phyloP scores from a whole-genome alignment of 1,140 invertebrate genomes.

The Cyclina sinensis region DNA sequence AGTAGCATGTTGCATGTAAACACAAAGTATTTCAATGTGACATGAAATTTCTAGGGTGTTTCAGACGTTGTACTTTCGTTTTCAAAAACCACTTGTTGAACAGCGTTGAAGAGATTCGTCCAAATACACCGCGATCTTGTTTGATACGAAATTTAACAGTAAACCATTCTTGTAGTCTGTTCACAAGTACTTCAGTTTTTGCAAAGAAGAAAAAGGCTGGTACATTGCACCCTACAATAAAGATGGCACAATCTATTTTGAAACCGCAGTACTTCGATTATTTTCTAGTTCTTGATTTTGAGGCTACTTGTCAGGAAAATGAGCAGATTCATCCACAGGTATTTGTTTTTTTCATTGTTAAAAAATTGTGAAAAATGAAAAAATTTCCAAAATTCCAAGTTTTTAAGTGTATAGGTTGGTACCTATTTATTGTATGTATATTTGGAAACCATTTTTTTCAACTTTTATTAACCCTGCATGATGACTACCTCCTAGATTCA shows the following conservation, averaged over 20 bases:
- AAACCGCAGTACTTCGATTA: slow-evolving; percentile 86
- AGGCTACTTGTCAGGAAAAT: slow-evolving; percentile 88
- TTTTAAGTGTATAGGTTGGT: no score
- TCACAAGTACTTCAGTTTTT: background rate
- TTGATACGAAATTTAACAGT: background rate
- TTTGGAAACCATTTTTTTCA: no score
- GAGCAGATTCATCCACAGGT: slow-evolving; percentile 85
- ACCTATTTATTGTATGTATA: no score
- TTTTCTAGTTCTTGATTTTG: slow-evolving; percentile 89
- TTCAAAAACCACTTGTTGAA: background rate
- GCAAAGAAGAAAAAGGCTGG: background rate
- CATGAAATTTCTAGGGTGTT: background rate
- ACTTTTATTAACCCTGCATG: no score
- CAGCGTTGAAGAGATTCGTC: background rate
- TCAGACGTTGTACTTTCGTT: slow-evolving; percentile 8
- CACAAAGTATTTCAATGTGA: background rate
- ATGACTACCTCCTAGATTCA: no score
- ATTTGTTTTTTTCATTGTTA: no score
- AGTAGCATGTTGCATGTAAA: slow-evolving; percentile 57
- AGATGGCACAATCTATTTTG: slow-evolving; percentile 15
- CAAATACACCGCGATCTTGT: background rate
- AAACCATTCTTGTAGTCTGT: background rate
- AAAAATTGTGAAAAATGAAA: no score
- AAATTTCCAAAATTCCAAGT: no score
- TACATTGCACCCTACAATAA: no score